Evolutionary conservation across 2,797 vertebrate species (phyloP).

Genomic region (Poecilia wingei): DNA sequence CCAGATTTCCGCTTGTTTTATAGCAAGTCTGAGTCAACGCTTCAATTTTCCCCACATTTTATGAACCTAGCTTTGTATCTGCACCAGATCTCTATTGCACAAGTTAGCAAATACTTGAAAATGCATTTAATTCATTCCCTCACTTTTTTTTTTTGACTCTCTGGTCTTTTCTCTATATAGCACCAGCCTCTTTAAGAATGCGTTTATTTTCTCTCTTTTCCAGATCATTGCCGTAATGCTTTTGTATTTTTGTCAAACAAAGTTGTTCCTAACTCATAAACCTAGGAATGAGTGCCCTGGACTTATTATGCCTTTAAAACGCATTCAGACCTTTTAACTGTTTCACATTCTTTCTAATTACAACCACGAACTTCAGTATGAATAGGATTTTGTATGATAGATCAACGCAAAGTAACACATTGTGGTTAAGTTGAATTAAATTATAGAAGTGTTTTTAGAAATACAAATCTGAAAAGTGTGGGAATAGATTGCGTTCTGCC

Average conservation of each 20-base stretch:
- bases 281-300: conserved; percentile 68
- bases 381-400: not conserved
- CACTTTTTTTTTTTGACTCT: conserved; percentile 4
- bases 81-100: conserved; percentile 35
- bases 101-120: conserved; percentile 14
- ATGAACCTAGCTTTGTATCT: conserved; percentile 54
- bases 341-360: not conserved
- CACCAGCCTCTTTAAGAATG: conserved; percentile 59
- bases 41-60: conserved; percentile 33
- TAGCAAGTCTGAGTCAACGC: conserved; percentile 49
- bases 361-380: not conserved
- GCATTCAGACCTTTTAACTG: not conserved
- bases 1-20: conserved; percentile 30
- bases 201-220: conserved; percentile 16
- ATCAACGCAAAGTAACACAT: not conserved
- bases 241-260: conserved; percentile 7
- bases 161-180: conserved; percentile 9
- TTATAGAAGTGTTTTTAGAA: not conserved
- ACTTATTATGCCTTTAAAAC: conserved; percentile 2
- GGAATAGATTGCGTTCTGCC: not conserved
- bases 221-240: conserved; percentile 11
- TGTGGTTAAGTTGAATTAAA: not conserved
- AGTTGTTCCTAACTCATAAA: conserved; percentile 39
- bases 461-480: not conserved
- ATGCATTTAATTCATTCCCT: not conserved